These are phyloP conservation scores for Melinaea menophilus DNA, from an alignment of 2,888 invertebrate species.

Conservation along the genomic window DNA sequence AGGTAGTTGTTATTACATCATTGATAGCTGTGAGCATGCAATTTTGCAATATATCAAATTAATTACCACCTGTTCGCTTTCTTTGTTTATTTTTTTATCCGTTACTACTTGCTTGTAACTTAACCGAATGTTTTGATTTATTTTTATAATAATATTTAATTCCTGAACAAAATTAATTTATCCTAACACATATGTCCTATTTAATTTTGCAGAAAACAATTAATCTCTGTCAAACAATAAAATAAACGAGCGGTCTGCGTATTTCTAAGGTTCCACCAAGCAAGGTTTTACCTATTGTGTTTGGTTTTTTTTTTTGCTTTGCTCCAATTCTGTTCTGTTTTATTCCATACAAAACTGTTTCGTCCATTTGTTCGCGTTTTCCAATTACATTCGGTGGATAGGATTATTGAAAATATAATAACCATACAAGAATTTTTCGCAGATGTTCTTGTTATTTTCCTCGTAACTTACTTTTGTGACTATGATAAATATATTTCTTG, in stretches of 20 bases:
- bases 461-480: not conserved
- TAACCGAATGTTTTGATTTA: not conserved
- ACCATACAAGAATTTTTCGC: not conserved
- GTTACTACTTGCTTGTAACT: not conserved
- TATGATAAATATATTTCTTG: conserved; percentile 6
- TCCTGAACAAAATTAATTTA: too few species aligned
- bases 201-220: not conserved
- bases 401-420: conserved; percentile 1
- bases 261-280: conserved; percentile 23
- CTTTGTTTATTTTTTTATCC: conserved; percentile 8
- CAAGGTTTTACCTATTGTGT: conserved; percentile 17
- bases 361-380: not conserved
- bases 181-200: too few species aligned
- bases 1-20: conserved; percentile 18
- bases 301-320: conserved; percentile 16
- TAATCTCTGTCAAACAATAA: too few species aligned
- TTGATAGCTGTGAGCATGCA: conserved; percentile 23
- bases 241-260: conserved; percentile 8
- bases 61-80: conserved; percentile 11
- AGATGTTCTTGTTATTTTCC: conserved; percentile 4
- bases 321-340: conserved; percentile 25
- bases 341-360: conserved; percentile 16
- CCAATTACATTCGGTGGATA: conserved; percentile 1
- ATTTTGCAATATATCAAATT: conserved; percentile 18
- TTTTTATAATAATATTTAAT: not conserved